A percentile compares a stretch with the other conserved stretches of the same genome.
These are phyloP conservation scores for Acrossocheilus wenchowensis DNA, from an alignment of 2,797 vertebrate genomes.

Conservation along the genomic window DNA sequence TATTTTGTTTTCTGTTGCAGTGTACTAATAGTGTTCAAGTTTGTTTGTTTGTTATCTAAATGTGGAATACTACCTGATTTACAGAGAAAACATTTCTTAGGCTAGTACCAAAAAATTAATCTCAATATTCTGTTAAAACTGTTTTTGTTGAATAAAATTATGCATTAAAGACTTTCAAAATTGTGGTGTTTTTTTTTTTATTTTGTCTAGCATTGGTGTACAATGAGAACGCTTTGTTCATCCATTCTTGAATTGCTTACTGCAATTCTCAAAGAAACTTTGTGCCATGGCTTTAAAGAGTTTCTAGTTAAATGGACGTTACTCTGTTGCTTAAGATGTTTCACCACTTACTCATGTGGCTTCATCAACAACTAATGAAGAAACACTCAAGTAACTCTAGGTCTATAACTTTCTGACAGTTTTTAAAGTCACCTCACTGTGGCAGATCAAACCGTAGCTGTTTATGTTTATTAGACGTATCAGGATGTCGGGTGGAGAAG, in stretches of 20 bases:
- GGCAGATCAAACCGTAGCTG: background rate
- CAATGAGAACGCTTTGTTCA: background rate
- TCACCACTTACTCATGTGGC: background rate
- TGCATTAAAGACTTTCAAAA: constrained; percentile 81
- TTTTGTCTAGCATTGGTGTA: background rate
- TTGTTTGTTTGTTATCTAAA: constrained; percentile 67
- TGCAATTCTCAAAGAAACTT: background rate
- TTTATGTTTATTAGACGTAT: background rate
- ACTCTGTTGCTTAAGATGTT: constrained; percentile 19
- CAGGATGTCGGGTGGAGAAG: background rate
- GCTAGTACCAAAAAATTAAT: constrained; percentile 78
- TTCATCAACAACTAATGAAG: constrained; percentile 2
- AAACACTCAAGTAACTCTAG: constrained; percentile 11
- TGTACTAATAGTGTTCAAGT: constrained; percentile 69
- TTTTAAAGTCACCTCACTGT: background rate
- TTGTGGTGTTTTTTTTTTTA: constrained; percentile 19
- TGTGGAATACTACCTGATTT: constrained; percentile 74
- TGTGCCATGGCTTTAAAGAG: background rate
- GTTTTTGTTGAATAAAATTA: constrained; percentile 64
- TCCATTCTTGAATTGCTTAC: background rate
- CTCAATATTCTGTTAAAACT: constrained; percentile 61
- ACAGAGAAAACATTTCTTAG: constrained; percentile 75
- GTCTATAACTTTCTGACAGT: background rate
- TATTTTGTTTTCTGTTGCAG: constrained; percentile 65
- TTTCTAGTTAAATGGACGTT: background rate